Base-by-base conservation (phyloP, 2,888 invertebrate species). In the Limnephilus auricula region DNA sequence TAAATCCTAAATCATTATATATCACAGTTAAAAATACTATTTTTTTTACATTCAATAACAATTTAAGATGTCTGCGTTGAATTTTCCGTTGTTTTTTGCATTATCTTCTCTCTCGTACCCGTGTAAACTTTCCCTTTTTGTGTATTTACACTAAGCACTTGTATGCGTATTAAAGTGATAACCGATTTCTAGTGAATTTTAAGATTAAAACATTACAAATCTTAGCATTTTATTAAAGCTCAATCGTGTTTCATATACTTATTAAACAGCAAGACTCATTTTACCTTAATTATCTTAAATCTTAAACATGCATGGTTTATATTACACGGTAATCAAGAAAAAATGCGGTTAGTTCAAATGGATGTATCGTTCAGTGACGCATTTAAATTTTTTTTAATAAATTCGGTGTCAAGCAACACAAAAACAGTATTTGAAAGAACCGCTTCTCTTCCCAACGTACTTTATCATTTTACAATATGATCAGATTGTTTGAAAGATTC, bases 211-310 rank as follows among this genome's bases (percentile, higher is more conserved):
- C 79, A 90, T 87, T 92, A 91, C 82, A 93, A 91, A 93, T 86
- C 93, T 93, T 93, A 93, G 93, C 93, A 92, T 80, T 92, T 91
- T 92, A 92, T 93, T 93, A 93, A 93, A 93, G 93, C 93, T 93
- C 93, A 92, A 90, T 92, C 78, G 86, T 89, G 89, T 90, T 90
- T 89, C 78, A 90, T 90, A 90, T 85, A 90, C 80, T 88, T 90
- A 90, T 45, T 90, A 90, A 79, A 85, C 84, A 86, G 86, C 86
- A 34, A 50, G 30, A 85, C 37, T 37, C 40, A 85, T 85, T 85
- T 37, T 85, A 40, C 37, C 84, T 45, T 30, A 85, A 85, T 34
- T 82, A 82, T 13, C 84, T 85, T 85, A 85, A 80, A 30, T 40
- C 84, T 40, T 45, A 85, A 37, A 40, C 84, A 85, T 85, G 40